phyloP scores from a whole-genome alignment of 2,113 vertebrate species.

The Microcebus ravelobensis region DNA sequence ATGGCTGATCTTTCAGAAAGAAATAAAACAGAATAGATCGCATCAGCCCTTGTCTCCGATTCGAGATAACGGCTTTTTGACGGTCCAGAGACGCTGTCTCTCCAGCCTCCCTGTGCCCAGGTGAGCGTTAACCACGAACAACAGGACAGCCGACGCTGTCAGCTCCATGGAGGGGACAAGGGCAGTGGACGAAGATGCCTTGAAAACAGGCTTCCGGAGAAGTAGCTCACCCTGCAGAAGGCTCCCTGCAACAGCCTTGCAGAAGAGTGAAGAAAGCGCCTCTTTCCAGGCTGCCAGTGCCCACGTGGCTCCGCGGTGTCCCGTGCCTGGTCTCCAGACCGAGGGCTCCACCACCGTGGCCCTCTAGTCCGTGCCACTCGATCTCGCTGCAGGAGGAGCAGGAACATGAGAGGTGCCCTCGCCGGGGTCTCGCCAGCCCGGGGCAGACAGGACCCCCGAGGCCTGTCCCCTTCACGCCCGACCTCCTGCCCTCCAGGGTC shows the following conservation, averaged over 20 bases:
- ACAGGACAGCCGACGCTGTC: fast-evolving
- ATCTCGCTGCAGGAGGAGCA: fast-evolving
- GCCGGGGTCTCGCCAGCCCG: fast-evolving
- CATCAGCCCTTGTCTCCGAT: neutral
- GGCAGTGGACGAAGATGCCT: neutral
- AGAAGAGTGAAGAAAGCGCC: fast-evolving
- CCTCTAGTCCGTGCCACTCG: neutral
- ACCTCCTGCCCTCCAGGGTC: fast-evolving
- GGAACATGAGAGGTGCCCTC: too few relatives aligned
- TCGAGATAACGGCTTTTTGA: neutral
- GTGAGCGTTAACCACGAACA: neutral
- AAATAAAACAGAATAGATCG: neutral
- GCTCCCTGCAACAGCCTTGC: neutral
- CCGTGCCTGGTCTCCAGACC: fast-evolving
- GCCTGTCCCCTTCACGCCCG: fast-evolving
- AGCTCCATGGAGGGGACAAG: fast-evolving
- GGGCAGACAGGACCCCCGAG: fast-evolving
- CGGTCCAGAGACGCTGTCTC: neutral
- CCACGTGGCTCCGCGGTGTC: neutral
- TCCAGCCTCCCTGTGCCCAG: neutral
- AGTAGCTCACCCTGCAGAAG: fast-evolving
- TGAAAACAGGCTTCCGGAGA: neutral
- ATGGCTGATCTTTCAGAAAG: neutral
- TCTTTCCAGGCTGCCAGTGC: fast-evolving
- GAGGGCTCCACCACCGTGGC: fast-evolving